Percentiles rank a stretch among this genome's conserved stretches.
Evolutionary conservation across 1,140 invertebrate species (phyloP).

Genomic region (Catajapyx aquilonaris): DNA sequence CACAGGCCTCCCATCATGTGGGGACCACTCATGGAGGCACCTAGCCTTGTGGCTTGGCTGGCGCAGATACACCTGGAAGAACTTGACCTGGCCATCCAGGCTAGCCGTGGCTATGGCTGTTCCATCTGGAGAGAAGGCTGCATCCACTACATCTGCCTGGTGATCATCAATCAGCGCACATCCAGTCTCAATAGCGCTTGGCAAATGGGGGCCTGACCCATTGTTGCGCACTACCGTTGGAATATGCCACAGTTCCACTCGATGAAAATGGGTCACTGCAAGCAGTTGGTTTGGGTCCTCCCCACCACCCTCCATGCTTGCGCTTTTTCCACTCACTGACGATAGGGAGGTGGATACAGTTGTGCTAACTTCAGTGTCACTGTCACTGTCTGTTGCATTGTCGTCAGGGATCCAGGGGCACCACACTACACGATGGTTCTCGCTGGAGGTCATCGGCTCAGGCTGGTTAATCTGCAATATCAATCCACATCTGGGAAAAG

Average conservation of each 20-base stretch:
- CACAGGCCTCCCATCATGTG: conserved; percentile 64
- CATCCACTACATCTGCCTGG: conserved; percentile 51
- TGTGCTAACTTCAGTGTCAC: conserved; percentile 23
- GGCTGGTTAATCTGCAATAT: conserved; percentile 28
- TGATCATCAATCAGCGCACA: conserved; percentile 44
- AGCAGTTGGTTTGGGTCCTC: too few species aligned
- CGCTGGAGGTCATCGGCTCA: conserved; percentile 18
- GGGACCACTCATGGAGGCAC: conserved; percentile 76
- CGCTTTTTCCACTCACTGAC: too few species aligned
- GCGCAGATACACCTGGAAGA: conserved; percentile 57
- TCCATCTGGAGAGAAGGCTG: conserved; percentile 79
- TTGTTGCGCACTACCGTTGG: conserved; percentile 26
- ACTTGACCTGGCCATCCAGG: conserved; percentile 69
- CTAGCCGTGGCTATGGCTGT: conserved; percentile 75
- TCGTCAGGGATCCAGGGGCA: conserved; percentile 68
- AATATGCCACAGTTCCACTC: conserved; percentile 41
- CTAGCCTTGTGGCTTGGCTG: conserved; percentile 19
- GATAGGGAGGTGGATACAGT: too few species aligned
- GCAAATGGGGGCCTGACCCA: conserved; percentile 23
- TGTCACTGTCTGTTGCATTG: conserved; percentile 19
- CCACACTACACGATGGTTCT: conserved; percentile 54
- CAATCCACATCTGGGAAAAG: conserved; percentile 13
- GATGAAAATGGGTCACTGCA: conserved; percentile 10
- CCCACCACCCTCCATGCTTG: too few species aligned
- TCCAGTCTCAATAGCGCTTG: conserved; percentile 27